These are phyloP conservation scores for Mythimna impura DNA, from an alignment of 2,888 invertebrate genomes.

Conservation along the genomic window DNA sequence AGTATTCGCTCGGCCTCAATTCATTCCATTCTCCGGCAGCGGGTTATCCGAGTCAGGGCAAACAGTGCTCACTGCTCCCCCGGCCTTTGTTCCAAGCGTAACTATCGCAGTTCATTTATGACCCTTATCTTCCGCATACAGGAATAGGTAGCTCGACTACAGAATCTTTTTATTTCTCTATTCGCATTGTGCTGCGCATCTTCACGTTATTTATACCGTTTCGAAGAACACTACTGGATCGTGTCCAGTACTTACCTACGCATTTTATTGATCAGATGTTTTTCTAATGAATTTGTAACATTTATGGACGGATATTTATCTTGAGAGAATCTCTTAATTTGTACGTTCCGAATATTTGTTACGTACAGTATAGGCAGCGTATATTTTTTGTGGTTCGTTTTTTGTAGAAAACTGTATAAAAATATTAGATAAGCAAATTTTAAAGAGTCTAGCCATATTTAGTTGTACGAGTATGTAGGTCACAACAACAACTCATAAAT, in stretches of 20 bases:
- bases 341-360: not conserved
- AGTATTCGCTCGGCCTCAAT: conserved; percentile 69
- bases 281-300: conserved; percentile 34
- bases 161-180: conserved; percentile 58
- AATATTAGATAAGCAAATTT: not conserved
- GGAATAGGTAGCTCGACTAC: conserved; percentile 59
- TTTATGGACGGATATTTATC: not conserved
- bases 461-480: not conserved
- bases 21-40: conserved; percentile 64
- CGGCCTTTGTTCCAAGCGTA: conserved; percentile 73
- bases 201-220: conserved; percentile 46
- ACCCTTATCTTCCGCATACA: conserved; percentile 68
- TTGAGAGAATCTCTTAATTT: not conserved
- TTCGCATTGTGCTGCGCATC: conserved; percentile 40
- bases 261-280: conserved; percentile 31
- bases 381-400: too few relatives aligned
- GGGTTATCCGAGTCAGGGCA: conserved; percentile 77
- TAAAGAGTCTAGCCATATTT: not conserved
- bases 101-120: conserved; percentile 71
- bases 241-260: conserved; percentile 39
- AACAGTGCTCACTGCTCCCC: conserved; percentile 70
- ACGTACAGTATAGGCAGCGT: too few relatives aligned
- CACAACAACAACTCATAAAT: not conserved
- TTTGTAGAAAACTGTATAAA: too few relatives aligned
- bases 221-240: conserved; percentile 49